Evolutionary conservation across 37 sponge, comb jelly and placozoan genomes (phyloP).

Genomic region (Eunapius fragilis): DNA sequence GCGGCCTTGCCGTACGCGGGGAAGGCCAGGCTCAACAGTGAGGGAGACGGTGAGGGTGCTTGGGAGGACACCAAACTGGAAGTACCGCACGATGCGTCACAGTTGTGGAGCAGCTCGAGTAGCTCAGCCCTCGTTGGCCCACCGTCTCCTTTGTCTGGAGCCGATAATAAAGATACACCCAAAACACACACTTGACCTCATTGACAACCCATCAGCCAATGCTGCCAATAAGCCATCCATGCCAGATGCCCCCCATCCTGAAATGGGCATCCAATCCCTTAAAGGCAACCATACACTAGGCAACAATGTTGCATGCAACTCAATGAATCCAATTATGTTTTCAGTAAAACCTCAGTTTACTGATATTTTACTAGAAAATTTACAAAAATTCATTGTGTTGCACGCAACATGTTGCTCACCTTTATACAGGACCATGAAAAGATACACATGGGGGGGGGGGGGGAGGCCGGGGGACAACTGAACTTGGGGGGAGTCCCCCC

Average conservation of each 20-base stretch:
- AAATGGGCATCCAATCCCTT: no score
- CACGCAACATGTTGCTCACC: no score
- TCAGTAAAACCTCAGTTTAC: no score
- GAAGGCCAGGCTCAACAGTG: slow-evolving; percentile 74
- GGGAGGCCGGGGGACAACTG: no score
- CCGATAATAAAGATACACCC: neutral
- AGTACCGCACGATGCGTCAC: slow-evolving; percentile 73
- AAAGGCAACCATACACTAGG: no score
- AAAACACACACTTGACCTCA: neutral
- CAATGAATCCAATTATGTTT: no score
- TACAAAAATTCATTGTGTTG: no score
- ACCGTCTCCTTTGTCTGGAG: slow-evolving; percentile 20
- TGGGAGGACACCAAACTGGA: slow-evolving; percentile 83
- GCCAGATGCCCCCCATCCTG: neutral
- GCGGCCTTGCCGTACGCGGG: slow-evolving; percentile 31
- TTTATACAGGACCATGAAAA: no score
- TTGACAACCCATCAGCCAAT: neutral
- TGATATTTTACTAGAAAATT: no score
- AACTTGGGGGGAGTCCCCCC: no score
- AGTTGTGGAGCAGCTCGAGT: slow-evolving; percentile 83
- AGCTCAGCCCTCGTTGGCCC: slow-evolving; percentile 85
- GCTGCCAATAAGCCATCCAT: neutral
- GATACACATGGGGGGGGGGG: no score
- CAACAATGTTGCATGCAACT: no score
- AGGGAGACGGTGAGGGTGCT: slow-evolving; percentile 87